Conservation (phyloP, 2,797 vertebrate genomes). For the Meriones psammophilus region DNA sequence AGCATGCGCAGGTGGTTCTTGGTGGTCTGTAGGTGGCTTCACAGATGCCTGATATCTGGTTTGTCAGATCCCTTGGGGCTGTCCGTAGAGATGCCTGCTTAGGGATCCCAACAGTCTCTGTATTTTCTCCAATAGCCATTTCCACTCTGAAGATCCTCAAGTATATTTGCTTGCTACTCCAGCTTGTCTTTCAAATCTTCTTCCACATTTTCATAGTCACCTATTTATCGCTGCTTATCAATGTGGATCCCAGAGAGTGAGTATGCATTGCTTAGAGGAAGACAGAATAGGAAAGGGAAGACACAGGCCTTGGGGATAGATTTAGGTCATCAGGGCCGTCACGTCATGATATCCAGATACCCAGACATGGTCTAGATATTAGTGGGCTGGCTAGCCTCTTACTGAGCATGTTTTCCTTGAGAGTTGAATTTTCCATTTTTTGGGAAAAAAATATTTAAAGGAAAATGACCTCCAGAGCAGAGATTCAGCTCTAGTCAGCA, state of each 20-base stretch:
- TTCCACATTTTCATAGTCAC: not conserved
- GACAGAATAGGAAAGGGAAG: not conserved
- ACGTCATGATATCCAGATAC: not conserved
- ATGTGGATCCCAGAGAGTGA: not conserved
- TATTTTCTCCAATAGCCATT: not conserved
- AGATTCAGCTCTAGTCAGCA: not conserved
- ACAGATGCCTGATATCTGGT: no score
- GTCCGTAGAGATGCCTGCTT: no score
- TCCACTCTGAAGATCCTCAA: not conserved
- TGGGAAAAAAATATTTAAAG: not conserved
- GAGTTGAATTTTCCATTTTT: not conserved
- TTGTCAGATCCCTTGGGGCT: no score
- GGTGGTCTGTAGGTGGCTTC: no score
- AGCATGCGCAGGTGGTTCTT: no score
- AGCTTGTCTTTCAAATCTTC: not conserved
- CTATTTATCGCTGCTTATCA: not conserved
- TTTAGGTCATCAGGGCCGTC: not conserved
- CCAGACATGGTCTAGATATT: not conserved
- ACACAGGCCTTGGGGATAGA: not conserved
- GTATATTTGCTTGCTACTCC: not conserved
- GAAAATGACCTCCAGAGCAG: not conserved
- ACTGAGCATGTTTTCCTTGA: not conserved
- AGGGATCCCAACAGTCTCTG: no score
- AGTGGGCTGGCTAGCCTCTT: not conserved
- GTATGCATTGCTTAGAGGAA: not conserved